These are phyloP conservation scores for Neotoxoptera formosana DNA, from an alignment of 1,140 invertebrate species.

Conservation along the genomic window DNA sequence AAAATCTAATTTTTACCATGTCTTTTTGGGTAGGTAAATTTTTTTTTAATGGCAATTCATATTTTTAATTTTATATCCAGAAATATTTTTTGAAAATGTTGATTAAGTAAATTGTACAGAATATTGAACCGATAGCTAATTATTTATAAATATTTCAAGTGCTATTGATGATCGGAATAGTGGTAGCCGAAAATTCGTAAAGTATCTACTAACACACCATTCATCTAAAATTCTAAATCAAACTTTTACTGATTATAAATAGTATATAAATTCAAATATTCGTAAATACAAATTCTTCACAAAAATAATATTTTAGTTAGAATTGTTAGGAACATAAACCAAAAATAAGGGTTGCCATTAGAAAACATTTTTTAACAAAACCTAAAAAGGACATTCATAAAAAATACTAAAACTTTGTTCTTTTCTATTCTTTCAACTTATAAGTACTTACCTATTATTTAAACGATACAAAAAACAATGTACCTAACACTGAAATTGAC, in stretches of 20 bases:
- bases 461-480: not conserved
- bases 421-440: not conserved
- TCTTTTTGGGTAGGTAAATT: not conserved
- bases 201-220: not conserved
- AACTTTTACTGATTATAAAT: not conserved
- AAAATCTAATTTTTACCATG: not conserved
- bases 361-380: not conserved
- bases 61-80: not conserved
- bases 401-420: not conserved
- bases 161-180: not conserved
- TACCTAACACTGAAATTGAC: not conserved
- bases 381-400: not conserved
- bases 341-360: slow-evolving; percentile 7
- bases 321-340: not conserved
- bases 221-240: not conserved
- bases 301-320: not conserved
- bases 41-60: slow-evolving; percentile 7
- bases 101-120: not conserved
- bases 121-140: not conserved
- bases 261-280: not conserved
- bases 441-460: not conserved
- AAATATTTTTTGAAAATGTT: not conserved
- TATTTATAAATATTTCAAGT: not conserved
- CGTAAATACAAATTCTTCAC: not conserved
- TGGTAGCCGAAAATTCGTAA: not conserved